phyloP scores from a whole-genome alignment of 2,888 invertebrate species.

The Adela reaumurella region DNA sequence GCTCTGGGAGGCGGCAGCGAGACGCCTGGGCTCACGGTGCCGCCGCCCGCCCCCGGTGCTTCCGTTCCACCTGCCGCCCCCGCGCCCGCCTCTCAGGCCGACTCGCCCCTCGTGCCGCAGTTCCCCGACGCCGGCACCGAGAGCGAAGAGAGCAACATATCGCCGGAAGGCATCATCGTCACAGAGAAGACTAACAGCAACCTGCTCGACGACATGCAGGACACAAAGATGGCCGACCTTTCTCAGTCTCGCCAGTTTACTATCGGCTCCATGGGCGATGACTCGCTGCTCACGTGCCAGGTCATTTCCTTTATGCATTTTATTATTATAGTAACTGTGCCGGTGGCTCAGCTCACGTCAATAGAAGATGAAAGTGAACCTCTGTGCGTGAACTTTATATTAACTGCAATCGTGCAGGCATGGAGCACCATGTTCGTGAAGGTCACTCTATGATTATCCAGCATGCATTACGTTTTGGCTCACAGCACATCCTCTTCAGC shows the following conservation, averaged over 20 bases:
- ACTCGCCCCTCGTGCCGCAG: constrained; percentile 21
- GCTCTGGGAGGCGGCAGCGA: constrained; percentile 54
- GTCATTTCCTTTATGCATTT: too few relatives aligned
- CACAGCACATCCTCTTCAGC: too few relatives aligned
- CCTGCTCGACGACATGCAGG: constrained; percentile 48
- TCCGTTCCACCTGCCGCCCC: constrained; percentile 25
- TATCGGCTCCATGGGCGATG: constrained; percentile 50
- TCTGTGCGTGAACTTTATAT: too few relatives aligned
- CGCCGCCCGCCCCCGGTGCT: constrained; percentile 38
- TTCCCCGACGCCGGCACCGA: constrained; percentile 34
- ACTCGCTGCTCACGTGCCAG: constrained; percentile 35
- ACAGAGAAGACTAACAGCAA: constrained; percentile 47
- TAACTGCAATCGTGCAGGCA: too few relatives aligned
- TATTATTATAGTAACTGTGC: too few relatives aligned
- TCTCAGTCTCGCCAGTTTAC: constrained; percentile 46
- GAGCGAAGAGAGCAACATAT: constrained; percentile 38
- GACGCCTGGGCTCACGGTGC: constrained; percentile 44
- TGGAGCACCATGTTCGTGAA: too few relatives aligned
- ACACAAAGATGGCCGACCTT: constrained; percentile 51
- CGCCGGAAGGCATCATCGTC: constrained; percentile 44
- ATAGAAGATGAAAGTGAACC: too few relatives aligned
- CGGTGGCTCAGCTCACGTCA: too few relatives aligned
- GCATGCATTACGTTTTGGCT: too few relatives aligned
- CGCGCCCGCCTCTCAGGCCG: constrained; percentile 22
- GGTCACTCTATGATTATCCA: too few relatives aligned